Base-by-base conservation (phyloP, 2,888 invertebrate species). In the Tricholauxania praeusta region DNA sequence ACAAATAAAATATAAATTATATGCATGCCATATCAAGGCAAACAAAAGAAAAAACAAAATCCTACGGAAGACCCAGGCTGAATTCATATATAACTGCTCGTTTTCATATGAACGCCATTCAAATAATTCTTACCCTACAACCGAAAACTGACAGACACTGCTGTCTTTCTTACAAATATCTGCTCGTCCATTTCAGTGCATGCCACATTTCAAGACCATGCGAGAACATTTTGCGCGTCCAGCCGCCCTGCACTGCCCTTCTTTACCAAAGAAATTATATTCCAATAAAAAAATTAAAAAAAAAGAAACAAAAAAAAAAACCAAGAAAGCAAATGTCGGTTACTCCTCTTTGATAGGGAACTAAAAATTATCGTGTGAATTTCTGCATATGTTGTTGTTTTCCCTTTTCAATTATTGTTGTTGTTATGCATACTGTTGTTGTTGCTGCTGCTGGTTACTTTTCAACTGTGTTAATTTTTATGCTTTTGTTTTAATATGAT, bases 291-390 rank as follows among this genome's bases (percentile, higher is more conserved):
- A 39, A 39, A 39, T 28, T 3, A 28, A 28, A 28, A 22, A 39
- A 6, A 2, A 39, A 39, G 5, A 5, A 39, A 39, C 32, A 7
- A 32, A 39, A 39, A 39, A 10, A 39, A 39, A 10, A 39, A 10
- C 39, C 39, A 39, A 39, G 39, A 39, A 55, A 55, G 59, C 63
- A 49, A 73, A 65, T 70, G 60, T 66, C 66, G 73, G 73, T 69
- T 64, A 64, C 66, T 66, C 62, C 51, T 51, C 70, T 70, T 73
- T 71, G 73, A 70, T 65, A 59, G 60, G 48, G 32, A 55, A 49
- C 55, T 59, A 73, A 66, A 57, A 73, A 73, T 69, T 73, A 73
- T 71, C 70, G 73, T 73, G 73, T 66, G 73, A 73, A 73, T 48
- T 71, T 62, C 47, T 52, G 70, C 73, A 73, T 65, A 73, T 73